Evolutionary conservation across 2,888 invertebrate species (phyloP).

Genomic region (Calameuta idolon): DNA sequence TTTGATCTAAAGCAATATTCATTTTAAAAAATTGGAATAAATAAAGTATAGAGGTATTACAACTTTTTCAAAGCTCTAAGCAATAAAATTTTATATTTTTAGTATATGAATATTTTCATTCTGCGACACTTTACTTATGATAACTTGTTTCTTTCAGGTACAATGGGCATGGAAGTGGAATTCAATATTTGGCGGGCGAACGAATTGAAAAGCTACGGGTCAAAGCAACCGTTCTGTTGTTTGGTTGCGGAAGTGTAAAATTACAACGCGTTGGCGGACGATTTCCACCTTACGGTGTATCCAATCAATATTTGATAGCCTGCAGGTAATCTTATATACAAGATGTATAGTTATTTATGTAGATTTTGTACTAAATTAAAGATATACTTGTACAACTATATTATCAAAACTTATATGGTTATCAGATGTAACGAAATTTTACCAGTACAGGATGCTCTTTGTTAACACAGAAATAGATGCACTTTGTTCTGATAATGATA

Average conservation of each 20-base stretch:
- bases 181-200: conserved; percentile 72
- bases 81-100: too few relatives aligned
- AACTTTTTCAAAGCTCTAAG: too few relatives aligned
- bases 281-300: conserved; percentile 72
- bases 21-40: too few relatives aligned
- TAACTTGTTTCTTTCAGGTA: conserved; percentile 69
- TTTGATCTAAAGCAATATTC: too few relatives aligned
- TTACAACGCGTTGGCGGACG: conserved; percentile 69
- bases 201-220: conserved; percentile 70
- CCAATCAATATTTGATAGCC: conserved; percentile 75
- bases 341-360: conserved; percentile 9
- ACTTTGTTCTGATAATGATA: too few relatives aligned
- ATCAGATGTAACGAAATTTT: too few relatives aligned
- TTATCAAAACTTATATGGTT: too few relatives aligned
- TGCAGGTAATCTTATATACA: conserved; percentile 70
- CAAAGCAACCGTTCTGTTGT: conserved; percentile 72
- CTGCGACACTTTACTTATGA: not conserved
- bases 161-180: conserved; percentile 83
- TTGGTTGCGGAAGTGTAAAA: conserved; percentile 80
- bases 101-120: too few relatives aligned
- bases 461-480: too few relatives aligned
- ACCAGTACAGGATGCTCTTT: too few relatives aligned
- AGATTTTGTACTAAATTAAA: not conserved
- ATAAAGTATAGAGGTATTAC: too few relatives aligned
- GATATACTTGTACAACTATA: too few relatives aligned